Evolutionary conservation across 2,113 vertebrate genomes (phyloP).

Genomic region (Turdus rufiventris): DNA sequence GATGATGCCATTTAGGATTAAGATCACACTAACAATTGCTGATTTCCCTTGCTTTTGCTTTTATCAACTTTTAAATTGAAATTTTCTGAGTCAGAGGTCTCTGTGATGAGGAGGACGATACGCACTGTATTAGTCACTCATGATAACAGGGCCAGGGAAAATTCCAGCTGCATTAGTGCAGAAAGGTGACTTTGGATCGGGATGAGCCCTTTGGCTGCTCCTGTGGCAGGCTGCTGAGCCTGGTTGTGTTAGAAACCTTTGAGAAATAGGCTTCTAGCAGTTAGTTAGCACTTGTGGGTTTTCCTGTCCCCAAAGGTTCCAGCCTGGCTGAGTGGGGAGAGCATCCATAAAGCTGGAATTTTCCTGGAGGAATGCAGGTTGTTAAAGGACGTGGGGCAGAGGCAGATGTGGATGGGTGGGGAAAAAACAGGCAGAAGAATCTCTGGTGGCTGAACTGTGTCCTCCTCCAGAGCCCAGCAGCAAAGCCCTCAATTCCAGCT

Average conservation of each 20-base stretch:
- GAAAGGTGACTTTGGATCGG: conserved; percentile 10
- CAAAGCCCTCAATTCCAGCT: neutral
- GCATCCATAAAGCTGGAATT: neutral
- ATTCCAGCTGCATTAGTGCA: neutral
- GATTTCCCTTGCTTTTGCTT: neutral
- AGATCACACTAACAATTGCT: neutral
- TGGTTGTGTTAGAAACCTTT: neutral
- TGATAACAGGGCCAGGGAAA: neutral
- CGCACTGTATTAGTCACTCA: neutral
- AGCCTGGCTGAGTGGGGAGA: fast-evolving
- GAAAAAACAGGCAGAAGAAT: neutral
- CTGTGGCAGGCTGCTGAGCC: neutral
- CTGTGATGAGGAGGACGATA: neutral
- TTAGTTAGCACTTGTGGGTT: neutral
- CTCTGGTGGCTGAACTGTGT: neutral
- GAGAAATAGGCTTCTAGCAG: neutral
- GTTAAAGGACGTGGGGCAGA: neutral
- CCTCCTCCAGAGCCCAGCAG: neutral
- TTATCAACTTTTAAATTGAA: neutral
- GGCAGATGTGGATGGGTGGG: fast-evolving
- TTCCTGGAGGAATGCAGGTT: neutral
- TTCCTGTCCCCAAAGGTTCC: neutral
- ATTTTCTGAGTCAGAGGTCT: neutral
- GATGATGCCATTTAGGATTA: neutral
- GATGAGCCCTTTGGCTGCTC: neutral